Percentiles rank a stretch among this genome's conserved stretches.
Conservation (phyloP, 1,140 invertebrate genomes). For the Drosophila prosaltans region DNA sequence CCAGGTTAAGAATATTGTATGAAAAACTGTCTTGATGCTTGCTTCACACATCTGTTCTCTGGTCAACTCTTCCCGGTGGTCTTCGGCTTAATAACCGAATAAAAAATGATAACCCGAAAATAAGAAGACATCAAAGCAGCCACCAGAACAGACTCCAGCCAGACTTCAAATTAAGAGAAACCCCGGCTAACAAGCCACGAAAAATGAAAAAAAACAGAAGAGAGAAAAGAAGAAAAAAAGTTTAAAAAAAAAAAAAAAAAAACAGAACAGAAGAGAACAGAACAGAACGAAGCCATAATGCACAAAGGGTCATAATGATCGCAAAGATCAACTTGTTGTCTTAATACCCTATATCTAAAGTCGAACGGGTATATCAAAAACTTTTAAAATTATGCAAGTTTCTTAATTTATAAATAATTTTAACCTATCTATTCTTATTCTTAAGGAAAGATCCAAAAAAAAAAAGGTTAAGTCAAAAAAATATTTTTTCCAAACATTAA, state of each 20-base stretch:
- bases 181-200: constrained; percentile 65
- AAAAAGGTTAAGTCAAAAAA: too few species aligned
- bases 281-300: constrained; percentile 46
- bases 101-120: constrained; percentile 82
- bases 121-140: constrained; percentile 80
- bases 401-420: too few species aligned
- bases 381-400: too few species aligned
- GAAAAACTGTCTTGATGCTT: constrained; percentile 27
- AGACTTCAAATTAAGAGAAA: constrained; percentile 66
- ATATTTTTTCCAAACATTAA: too few species aligned
- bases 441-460: too few species aligned
- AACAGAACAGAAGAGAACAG: constrained; percentile 1
- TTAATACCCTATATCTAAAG: constrained; percentile 12
- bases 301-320: constrained; percentile 74
- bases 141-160: constrained; percentile 53
- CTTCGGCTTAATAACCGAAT: constrained; percentile 78
- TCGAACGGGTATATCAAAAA: background rate
- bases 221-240: constrained; percentile 7
- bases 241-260: constrained; percentile 18
- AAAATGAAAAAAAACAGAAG: constrained; percentile 34
- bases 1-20: constrained; percentile 35
- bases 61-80: constrained; percentile 25
- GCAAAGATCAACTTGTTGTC: constrained; percentile 50
- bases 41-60: constrained; percentile 74
- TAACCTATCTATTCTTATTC: too few species aligned